Evolutionary conservation across 2,797 vertebrate genomes (phyloP).

Genomic region (Notolepis coatsorum): DNA sequence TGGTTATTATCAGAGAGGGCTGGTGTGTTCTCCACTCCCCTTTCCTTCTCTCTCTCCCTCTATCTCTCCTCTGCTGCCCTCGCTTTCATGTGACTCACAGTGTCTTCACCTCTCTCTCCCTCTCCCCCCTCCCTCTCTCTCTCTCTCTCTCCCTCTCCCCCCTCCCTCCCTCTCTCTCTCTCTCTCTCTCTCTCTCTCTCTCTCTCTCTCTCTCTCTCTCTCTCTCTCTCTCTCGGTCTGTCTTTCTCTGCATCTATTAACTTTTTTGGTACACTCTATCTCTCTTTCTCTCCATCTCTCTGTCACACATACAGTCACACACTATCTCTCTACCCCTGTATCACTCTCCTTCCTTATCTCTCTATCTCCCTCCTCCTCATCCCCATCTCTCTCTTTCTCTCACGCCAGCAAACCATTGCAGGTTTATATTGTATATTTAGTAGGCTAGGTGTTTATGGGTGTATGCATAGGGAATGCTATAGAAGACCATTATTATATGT

Average conservation of each 20-base stretch:
- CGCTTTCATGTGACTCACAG: background rate
- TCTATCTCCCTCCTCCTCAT: too few species aligned
- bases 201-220: background rate
- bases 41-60: background rate
- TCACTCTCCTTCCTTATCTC: too few species aligned
- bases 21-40: background rate
- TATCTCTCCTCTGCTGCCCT: background rate
- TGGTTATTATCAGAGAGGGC: background rate
- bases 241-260: background rate
- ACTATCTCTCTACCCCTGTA: too few species aligned
- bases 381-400: too few species aligned
- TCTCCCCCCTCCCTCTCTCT: conserved; percentile 48
- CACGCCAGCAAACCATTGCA: too few species aligned
- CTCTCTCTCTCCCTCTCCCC: conserved; percentile 35
- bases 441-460: background rate
- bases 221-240: background rate
- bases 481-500: too few species aligned
- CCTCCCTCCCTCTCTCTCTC: background rate
- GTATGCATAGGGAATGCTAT: too few species aligned
- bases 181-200: background rate
- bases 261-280: too few species aligned
- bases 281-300: background rate
- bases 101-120: conserved; percentile 17
- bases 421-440: too few species aligned
- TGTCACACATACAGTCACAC: background rate